Base-by-base conservation (phyloP, 1,140 invertebrate genomes). In the Panagrolaimus sp. region DNA sequence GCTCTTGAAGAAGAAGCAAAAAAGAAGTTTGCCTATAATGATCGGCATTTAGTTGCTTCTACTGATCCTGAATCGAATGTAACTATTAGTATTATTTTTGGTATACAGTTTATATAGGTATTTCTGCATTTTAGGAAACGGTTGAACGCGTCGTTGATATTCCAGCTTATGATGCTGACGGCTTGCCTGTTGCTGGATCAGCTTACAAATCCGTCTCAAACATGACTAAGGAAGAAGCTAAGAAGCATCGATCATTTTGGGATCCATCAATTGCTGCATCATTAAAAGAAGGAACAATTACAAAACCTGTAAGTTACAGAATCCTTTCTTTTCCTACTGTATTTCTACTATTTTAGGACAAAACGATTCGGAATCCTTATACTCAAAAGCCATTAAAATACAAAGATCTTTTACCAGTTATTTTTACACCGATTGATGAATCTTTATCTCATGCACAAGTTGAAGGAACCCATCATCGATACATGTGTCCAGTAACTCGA, bases 401-500 rank as follows among this genome's bases (percentile, higher is more conserved):
- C 76, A 98, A 97, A 82, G 93, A 98, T 86, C 86, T 98, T 10
- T 90, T 98, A 77, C 87, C 90, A 74, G 89, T 99, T 0, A 94
- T 95, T 82, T 98, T 98, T 84, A 96, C 92, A 0, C 85, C 89
- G 74, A 89, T 96, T 0, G 91, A 91, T 73, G 84, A 87, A 58
- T n/a, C 15, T n/a, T 21, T 58, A 21, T 32, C 55, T 28, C 52
- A 38, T 63, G n/a, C 58, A 65, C 58, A 65, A 32, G 21, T 55
- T 76, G 52, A n/a, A 12, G 52, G 52, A 12, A n/a, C 52, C 10
- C 64, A 93, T 83, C 91, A 91, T 63, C 87, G 94, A 80, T 99
- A 96, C 83, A 95, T 95, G 88, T 99, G 96, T 85, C 91, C 96
- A 6, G 90, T 99, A 0, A 98, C 94, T 32, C 91, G 94, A 84